Base-by-base conservation (phyloP, 1,140 invertebrate genomes). In the Halesus radiatus region DNA sequence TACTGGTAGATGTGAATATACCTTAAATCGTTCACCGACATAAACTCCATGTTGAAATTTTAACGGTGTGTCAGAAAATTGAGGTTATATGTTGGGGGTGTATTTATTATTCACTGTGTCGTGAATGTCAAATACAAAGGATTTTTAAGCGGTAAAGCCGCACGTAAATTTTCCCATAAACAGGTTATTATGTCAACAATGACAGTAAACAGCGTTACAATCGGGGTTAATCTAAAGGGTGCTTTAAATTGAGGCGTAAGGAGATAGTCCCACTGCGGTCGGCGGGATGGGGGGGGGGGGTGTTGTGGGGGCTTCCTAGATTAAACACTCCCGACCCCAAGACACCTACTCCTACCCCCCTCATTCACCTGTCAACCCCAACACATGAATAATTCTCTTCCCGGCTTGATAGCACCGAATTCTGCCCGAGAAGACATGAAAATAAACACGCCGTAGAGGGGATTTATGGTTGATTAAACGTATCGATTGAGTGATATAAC, bases 221-320 rank as follows among this genome's bases (percentile, higher is more conserved):
- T 72, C 68, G 68, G 68, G 68, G 68, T 72, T 72, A 72, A 72
- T 72, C 68, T 72, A 52, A 72, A 72, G 68, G 68, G 50, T 72
- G 68, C 45, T 53, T 53, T 72, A 72, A 72, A 72, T 52, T 72
- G 68, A 72, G 68, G 68, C 53, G 68, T 72, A 72, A 72, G 68
- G 52, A 72, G 37, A 72, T 72, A 72, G 68, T 70, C 22, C 66
- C 32, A 50, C 32, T 70, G 66, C 66, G 66, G 66, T 54, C 53
- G 3, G 45, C 8, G 50, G n/a, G 29, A 20, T 7, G 20, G 50
- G 68, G 22, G 10, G 7, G 37, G 37, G 37, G 10, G 37, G 37
- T 45, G 1, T 45, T 8, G 5, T n/a, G 32, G 68, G 50, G 68
- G 68, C 50, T 72, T 72, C 68, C 37, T 53, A 72, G 68, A 72